Conservation (phyloP, 2,113 vertebrate species). For the Vidua chalybeata region DNA sequence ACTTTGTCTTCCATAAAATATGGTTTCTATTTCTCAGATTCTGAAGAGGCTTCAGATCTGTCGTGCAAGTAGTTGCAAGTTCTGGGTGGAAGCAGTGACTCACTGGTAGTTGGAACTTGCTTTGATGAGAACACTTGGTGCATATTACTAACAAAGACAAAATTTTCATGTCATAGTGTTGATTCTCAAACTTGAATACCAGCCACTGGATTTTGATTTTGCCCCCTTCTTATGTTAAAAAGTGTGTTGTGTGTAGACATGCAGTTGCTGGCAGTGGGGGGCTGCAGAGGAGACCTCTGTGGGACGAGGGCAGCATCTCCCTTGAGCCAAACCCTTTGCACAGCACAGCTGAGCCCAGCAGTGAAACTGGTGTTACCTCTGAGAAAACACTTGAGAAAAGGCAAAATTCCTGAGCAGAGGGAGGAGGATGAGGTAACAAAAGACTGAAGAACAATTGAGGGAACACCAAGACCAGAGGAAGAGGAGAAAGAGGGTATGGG, state of each 20-base stretch:
- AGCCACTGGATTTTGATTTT: not conserved
- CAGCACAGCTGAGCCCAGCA: not conserved
- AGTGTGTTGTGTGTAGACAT: not conserved
- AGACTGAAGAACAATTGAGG: not conserved
- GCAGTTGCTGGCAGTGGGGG: not conserved
- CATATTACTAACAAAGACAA: not conserved
- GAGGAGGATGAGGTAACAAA: not conserved
- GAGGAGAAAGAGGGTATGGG: not conserved
- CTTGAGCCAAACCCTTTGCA: not conserved
- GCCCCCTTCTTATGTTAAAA: not conserved
- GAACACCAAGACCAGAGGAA: not conserved
- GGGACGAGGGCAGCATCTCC: not conserved
- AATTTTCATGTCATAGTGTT: not conserved
- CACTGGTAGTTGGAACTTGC: not conserved
- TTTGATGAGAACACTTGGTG: not conserved
- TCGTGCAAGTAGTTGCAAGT: not conserved
- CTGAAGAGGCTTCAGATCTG: not conserved
- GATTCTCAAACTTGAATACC: not conserved
- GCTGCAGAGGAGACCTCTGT: not conserved
- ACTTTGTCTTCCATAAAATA: not conserved
- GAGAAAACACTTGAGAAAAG: not conserved
- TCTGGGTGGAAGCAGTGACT: not conserved
- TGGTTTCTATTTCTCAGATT: not conserved
- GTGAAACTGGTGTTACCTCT: not conserved
- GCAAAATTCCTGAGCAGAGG: not conserved